phyloP scores from a whole-genome alignment of 2,888 invertebrate genomes.

The Phania funesta region DNA sequence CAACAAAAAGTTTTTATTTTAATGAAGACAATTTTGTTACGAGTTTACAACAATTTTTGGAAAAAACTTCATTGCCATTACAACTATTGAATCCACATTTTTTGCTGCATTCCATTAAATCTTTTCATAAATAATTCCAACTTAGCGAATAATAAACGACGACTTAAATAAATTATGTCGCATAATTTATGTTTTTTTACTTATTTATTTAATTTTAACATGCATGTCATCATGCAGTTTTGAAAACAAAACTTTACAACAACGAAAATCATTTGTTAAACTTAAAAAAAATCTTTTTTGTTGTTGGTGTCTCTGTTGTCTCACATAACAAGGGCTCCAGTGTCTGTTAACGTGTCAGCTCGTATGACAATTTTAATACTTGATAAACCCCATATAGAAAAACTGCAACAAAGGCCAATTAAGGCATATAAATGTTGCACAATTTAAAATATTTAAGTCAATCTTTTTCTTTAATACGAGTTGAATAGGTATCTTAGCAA shows the following conservation, averaged over 20 bases:
- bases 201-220: conserved; percentile 2
- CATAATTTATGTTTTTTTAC: conserved; percentile 26
- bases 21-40: too few relatives aligned
- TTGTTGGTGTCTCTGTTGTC: conserved; percentile 29
- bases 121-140: conserved; percentile 19
- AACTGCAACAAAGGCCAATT: neutral
- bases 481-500: neutral
- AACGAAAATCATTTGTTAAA: conserved; percentile 22
- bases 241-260: conserved; percentile 43
- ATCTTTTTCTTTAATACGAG: neutral
- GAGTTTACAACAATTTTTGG: too few relatives aligned
- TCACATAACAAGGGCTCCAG: conserved; percentile 58
- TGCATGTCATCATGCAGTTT: conserved; percentile 40
- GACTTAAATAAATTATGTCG: conserved; percentile 40
- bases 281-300: conserved; percentile 10
- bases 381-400: conserved; percentile 33
- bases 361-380: conserved; percentile 58
- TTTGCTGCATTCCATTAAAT: conserved; percentile 4
- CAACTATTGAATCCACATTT: neutral
- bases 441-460: conserved; percentile 29
- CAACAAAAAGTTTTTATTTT: too few relatives aligned
- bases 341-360: conserved; percentile 64
- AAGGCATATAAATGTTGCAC: conserved; percentile 28
- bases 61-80: too few relatives aligned
- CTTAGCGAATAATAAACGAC: conserved; percentile 7